These are phyloP conservation scores for Auanema sp. DNA, from an alignment of 2,888 invertebrate species.

Conservation along the genomic window DNA sequence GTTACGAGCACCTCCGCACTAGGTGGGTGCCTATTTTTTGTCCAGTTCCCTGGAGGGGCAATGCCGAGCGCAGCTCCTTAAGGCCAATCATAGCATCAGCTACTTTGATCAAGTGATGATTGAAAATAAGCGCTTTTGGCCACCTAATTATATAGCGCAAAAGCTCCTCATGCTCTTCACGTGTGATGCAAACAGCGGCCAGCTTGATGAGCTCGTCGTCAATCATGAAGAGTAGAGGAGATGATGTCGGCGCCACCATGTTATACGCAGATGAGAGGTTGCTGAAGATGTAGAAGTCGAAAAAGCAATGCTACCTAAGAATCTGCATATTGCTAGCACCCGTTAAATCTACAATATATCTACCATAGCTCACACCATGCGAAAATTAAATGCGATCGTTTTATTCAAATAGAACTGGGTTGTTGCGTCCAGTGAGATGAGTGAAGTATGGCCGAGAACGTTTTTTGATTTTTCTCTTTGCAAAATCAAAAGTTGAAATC, in stretches of 20 bases:
- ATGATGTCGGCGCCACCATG: not conserved
- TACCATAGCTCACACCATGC: no score
- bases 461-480: no score
- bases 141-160: slow-evolving; percentile 23
- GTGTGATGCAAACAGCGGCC: slow-evolving; percentile 21
- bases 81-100: slow-evolving; percentile 20
- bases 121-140: slow-evolving; percentile 9
- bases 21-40: slow-evolving; percentile 15
- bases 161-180: slow-evolving; percentile 19
- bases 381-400: no score
- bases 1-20: not conserved
- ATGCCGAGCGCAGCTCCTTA: slow-evolving; percentile 26
- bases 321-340: no score
- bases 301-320: no score
- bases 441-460: no score
- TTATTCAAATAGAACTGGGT: no score
- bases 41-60: slow-evolving; percentile 24
- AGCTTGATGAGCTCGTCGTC: slow-evolving; percentile 24
- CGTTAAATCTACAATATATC: no score
- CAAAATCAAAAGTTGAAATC: no score
- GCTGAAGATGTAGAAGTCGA: no score
- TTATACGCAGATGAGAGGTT: no score
- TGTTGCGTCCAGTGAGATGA: no score
- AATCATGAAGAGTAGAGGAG: slow-evolving; percentile 13
- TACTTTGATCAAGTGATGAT: slow-evolving; percentile 17